Percentiles rank a stretch among this genome's conserved stretches.
phyloP scores from a whole-genome alignment of 1,140 invertebrate species.

The Drosophila chauvacae region DNA sequence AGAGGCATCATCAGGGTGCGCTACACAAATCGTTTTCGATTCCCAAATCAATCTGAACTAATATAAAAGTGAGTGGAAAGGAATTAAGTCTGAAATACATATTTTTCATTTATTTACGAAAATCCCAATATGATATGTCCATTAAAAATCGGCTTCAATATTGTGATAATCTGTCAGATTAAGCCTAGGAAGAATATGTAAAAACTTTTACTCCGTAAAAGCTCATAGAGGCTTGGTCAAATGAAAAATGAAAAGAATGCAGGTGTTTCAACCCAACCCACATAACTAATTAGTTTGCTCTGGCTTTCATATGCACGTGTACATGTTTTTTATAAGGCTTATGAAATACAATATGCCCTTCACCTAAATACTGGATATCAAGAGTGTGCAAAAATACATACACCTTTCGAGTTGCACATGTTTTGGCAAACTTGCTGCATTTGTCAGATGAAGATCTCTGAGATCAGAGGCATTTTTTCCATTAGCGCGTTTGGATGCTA shows the following conservation, averaged over 20 bases:
- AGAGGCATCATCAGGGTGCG: neutral
- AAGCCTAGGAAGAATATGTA: neutral
- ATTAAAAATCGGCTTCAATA: no score
- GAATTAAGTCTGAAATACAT: no score
- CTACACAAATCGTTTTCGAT: neutral
- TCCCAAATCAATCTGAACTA: neutral
- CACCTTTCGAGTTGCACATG: neutral
- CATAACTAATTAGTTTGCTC: slow-evolving; percentile 2
- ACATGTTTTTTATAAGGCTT: neutral
- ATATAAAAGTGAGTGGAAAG: neutral
- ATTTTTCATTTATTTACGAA: no score
- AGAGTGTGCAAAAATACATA: neutral
- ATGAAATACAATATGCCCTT: slow-evolving; percentile 1
- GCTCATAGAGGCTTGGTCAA: neutral
- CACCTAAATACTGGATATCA: neutral
- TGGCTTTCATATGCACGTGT: slow-evolving; percentile 3
- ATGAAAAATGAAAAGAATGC: slow-evolving; percentile 2
- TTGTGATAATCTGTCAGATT: neutral
- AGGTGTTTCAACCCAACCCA: neutral
- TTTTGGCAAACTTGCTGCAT: slow-evolving; percentile 4
- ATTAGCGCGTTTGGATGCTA: slow-evolving; percentile 55
- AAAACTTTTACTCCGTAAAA: neutral
- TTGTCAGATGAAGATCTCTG: neutral
- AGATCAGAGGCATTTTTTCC: slow-evolving; percentile 6
- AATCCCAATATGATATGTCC: no score